Evolutionary conservation across 1,140 invertebrate genomes (phyloP), one percentile per base, ranked within the genome.

Genomic region (Agrilus planipennis): DNA sequence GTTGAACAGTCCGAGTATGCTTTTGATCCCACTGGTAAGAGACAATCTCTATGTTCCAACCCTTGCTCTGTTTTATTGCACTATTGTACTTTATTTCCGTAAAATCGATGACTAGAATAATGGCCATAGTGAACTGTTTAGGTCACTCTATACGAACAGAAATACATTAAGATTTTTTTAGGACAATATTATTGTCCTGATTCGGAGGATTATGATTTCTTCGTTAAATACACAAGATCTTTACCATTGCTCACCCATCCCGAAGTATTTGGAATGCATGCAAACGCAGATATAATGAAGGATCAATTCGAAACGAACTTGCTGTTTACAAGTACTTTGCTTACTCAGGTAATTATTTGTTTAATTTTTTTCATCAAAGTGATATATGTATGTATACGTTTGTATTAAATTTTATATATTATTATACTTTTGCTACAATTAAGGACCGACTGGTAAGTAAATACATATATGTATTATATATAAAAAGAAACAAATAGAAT

Each of bases 291-390:
- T 21, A 91, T 93, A 48, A 88, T 79, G 0, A 75, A 87, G 43
- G 86, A 93, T 60, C 73, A 84, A 43, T 65, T 77, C 35, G 74
- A 74, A 41, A 80, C 79, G 0, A 72, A 81, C 68, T 60, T 67
- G 7, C 46, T 76, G 11, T 59, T 73, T 42, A 64, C 72, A 25
- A 89, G 80, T 38, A 78, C 88, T 27, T 63, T 93, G 17, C 61
- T 87, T 2, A 93, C 89, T 22, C 87, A 94, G 79, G 85, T 85
- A 65, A n/a, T n/a, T n/a, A n/a, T n/a, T n/a, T n/a, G n/a, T n/a
- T n/a, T n/a, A n/a, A n/a, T n/a, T n/a, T n/a, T n/a, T n/a, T n/a
- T n/a, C n/a, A n/a, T n/a, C n/a, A n/a, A n/a, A n/a, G n/a, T n/a
- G n/a, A n/a, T n/a, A n/a, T n/a, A n/a, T n/a, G n/a, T n/a, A n/a